Evolutionary conservation across 1,140 invertebrate genomes (phyloP), one percentile per base, ranked within the genome.

Genomic region (Musca vetustissima): DNA sequence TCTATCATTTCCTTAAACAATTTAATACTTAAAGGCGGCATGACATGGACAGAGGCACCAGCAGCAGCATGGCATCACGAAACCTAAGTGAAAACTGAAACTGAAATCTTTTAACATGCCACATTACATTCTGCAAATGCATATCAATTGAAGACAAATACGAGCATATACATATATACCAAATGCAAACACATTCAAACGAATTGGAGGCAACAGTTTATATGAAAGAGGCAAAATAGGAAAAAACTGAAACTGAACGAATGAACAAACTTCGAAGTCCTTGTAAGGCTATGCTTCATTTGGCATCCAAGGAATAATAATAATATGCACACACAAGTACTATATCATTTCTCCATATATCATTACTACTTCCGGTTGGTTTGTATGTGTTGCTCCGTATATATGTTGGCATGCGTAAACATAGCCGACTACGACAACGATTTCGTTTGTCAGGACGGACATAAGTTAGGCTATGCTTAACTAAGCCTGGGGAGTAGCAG

Each of bases 1-100:
- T 64, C 64, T 67, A 70, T 70, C 69, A 70, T 70, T 70, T 70
- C 69, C 69, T 47, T 49, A 61, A 49, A 65, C 69, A 70, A 70
- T 70, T 70, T 70, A 67, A 66, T 70, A 70, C 55, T 61, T 28
- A 28, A 28, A 28, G 28, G 8, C 28, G 28, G 8, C 28, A 28
- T 28, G 28, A 8, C 28, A 28, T 28, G 28, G 28, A 28, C 28
- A n/a, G n/a, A n/a, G 28, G 8, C 28, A 28, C 8, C n/a, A 8
- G 28, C 28, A 28, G 28, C 3, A 3, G 28, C 3, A 28, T 3
- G 8, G 3, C 3, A 28, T 8, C 8, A 28, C 28, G 28, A 28
- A 3, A 4, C 3, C 28, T 28, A 28, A 28, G 28, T 28, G 28
- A 28, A 28, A 28, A 28, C n/a, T 3, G 28, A 55, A 59, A 59